Percentiles rank a stretch among this genome's conserved stretches.
phyloP scores from a whole-genome alignment of 2,113 vertebrate species.

The Aldabrachelys gigantea region DNA sequence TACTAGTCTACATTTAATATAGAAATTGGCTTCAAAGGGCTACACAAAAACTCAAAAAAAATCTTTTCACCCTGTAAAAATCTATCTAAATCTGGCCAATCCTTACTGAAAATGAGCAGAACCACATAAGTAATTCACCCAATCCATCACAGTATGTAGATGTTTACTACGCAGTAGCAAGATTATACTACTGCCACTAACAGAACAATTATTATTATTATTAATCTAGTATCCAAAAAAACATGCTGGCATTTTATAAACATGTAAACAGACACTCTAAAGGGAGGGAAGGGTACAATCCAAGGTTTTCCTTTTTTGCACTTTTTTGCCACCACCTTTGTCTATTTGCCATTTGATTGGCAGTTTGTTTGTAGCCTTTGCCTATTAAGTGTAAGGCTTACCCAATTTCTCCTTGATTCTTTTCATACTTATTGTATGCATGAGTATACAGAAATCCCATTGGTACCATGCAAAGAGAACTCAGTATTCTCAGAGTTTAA shows the following conservation, averaged over 20 bases:
- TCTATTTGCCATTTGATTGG: not conserved
- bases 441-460: not conserved
- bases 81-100: fast-evolving
- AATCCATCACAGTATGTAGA: fast-evolving
- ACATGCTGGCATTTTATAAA: not conserved
- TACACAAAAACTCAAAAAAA: not conserved
- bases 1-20: not conserved
- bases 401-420: not conserved
- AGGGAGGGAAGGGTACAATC: not conserved
- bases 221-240: not conserved
- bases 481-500: not conserved
- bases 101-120: not conserved
- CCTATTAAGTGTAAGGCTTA: not conserved
- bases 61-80: not conserved
- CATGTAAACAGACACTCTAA: not conserved
- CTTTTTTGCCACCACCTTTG: not conserved
- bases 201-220: not conserved
- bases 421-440: not conserved
- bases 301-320: too few relatives aligned
- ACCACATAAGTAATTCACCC: too few relatives aligned
- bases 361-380: not conserved
- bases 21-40: not conserved
- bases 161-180: not conserved
- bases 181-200: not conserved
- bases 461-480: not conserved